phyloP scores from a whole-genome alignment of 2,113 vertebrate genomes.

The Daphoenositta chrysoptera region DNA sequence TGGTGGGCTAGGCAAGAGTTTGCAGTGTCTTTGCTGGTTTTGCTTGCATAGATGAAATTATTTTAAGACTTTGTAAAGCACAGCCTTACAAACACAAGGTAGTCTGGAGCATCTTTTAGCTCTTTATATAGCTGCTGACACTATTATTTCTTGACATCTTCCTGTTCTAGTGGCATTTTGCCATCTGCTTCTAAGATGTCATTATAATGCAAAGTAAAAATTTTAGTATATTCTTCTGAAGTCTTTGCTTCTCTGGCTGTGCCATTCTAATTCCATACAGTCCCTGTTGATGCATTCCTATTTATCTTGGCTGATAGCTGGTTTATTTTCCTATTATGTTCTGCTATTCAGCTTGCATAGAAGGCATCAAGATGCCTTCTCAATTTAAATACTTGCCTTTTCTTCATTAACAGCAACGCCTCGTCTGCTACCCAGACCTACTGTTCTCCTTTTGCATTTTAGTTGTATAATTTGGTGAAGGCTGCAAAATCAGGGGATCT shows the following conservation, averaged over 20 bases:
- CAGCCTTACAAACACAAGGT: slow-evolving; percentile 22
- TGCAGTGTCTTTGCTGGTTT: not conserved
- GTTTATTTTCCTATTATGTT: slow-evolving; percentile 23
- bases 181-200: slow-evolving; percentile 56
- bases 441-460: not conserved
- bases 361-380: not conserved
- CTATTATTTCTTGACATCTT: slow-evolving; percentile 50
- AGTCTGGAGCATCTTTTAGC: slow-evolving; percentile 33
- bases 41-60: not conserved
- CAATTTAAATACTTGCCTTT: slow-evolving; percentile 36
- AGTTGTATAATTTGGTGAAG: not conserved
- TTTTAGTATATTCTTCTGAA: slow-evolving; percentile 18
- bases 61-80: slow-evolving; percentile 13
- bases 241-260: not conserved
- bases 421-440: not conserved
- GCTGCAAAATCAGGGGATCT: not conserved
- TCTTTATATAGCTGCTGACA: slow-evolving; percentile 41
- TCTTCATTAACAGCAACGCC: slow-evolving; percentile 21
- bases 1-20: not conserved
- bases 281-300: not conserved
- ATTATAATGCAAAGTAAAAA: slow-evolving; percentile 45
- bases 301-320: slow-evolving; percentile 13
- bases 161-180: slow-evolving; percentile 35
- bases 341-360: not conserved
- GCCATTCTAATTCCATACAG: not conserved